Conservation (phyloP, 92 coral and sea anemone species). For the Porites lobata region DNA sequence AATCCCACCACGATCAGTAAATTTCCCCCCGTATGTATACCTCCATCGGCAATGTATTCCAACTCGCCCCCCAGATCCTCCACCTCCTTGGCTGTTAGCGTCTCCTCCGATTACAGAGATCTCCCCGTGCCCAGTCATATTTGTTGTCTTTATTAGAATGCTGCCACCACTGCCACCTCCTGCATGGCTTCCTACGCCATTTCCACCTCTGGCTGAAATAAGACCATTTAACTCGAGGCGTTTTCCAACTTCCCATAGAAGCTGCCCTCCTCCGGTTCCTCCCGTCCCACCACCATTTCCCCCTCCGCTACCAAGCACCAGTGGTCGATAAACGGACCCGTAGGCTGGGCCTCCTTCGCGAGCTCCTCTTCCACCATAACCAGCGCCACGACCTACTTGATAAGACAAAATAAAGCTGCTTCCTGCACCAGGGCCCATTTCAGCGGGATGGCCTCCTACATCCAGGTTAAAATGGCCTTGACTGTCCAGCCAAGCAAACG, state of each 20-base stretch:
- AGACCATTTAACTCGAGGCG: slow-evolving; percentile 91
- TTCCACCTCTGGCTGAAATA: slow-evolving; percentile 81
- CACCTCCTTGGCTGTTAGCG: slow-evolving; percentile 79
- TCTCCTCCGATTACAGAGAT: slow-evolving; percentile 90
- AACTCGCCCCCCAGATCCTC: slow-evolving; percentile 95
- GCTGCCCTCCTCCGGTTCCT: slow-evolving; percentile 95
- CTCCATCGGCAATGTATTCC: slow-evolving; percentile 99
- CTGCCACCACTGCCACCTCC: slow-evolving; percentile 99
- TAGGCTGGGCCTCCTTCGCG: slow-evolving; percentile 85
- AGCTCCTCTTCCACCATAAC: slow-evolving; percentile 98
- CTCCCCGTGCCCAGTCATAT: slow-evolving; percentile 98
- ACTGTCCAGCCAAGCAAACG: slow-evolving; percentile 97
- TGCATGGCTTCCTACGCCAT: slow-evolving; percentile 75
- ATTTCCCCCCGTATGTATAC: slow-evolving; percentile 90
- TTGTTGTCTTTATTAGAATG: slow-evolving; percentile 85
- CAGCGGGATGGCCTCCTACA: slow-evolving; percentile 79
- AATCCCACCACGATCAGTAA: slow-evolving; percentile 93
- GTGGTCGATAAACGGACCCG: slow-evolving; percentile 87
- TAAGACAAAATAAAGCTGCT: slow-evolving; percentile 19
- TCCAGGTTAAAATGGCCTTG: slow-evolving; percentile 88
- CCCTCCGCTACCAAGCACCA: slow-evolving; percentile 91
- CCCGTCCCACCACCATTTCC: slow-evolving; percentile 92
- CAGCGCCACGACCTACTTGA: slow-evolving; percentile 88
- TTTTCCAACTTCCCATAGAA: slow-evolving; percentile 89
- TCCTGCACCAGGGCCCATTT: slow-evolving; percentile 91